A percentile compares a stretch with the other conserved stretches of the same genome.
Conservation (phyloP, 1,140 invertebrate species). For the Bombus balteatus region DNA sequence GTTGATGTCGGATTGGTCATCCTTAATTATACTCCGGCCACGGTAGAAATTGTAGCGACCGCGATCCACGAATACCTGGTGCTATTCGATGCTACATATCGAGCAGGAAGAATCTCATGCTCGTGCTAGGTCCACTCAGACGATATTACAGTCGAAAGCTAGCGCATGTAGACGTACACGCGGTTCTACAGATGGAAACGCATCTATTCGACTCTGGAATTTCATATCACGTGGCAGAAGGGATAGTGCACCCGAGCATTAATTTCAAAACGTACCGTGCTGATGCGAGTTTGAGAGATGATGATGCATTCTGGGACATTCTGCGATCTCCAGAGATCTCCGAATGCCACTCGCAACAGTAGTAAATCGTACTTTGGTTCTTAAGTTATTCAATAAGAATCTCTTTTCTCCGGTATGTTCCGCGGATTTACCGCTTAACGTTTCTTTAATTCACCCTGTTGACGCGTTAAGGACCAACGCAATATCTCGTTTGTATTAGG, state of each 20-base stretch:
- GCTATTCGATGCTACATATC: conserved; percentile 39
- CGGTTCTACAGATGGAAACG: conserved; percentile 28
- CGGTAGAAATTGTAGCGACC: conserved; percentile 41
- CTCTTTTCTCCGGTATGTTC: neutral
- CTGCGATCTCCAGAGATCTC: neutral
- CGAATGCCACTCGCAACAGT: neutral
- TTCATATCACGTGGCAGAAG: conserved; percentile 57
- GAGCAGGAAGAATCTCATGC: conserved; percentile 22
- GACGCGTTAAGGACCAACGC: too few relatives aligned
- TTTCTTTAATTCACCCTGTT: too few relatives aligned
- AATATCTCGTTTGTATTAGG: too few relatives aligned
- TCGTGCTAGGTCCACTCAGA: conserved; percentile 25
- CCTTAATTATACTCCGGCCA: conserved; percentile 37
- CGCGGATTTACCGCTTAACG: too few relatives aligned
- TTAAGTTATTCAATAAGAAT: neutral
- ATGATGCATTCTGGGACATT: conserved; percentile 45
- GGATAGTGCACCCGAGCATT: conserved; percentile 36
- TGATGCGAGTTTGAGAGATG: conserved; percentile 51
- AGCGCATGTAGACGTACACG: conserved; percentile 25
- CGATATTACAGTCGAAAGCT: conserved; percentile 46
- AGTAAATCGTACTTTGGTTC: neutral
- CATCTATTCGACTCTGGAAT: conserved; percentile 61
- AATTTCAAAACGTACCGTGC: conserved; percentile 46
- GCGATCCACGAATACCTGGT: conserved; percentile 7
- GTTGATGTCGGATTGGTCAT: conserved; percentile 41